Base-by-base conservation (phyloP, 2,797 vertebrate genomes). In the Malurus leucopterus region DNA sequence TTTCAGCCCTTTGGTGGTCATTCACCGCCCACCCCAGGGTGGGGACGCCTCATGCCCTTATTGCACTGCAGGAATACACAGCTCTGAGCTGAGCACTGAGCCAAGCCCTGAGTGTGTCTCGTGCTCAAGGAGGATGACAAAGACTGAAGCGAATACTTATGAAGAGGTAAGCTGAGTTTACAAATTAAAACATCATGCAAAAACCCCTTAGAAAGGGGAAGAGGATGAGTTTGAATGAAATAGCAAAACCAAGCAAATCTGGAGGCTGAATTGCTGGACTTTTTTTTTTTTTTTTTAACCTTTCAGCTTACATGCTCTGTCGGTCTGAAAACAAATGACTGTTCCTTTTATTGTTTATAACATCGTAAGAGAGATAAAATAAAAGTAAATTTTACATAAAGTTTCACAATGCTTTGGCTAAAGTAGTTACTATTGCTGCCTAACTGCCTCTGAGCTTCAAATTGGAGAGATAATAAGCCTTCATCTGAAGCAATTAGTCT, bases 401-500 rank as follows among this genome's bases (percentile, higher is more conserved):
- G 47, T 54, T 54, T 57, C 61, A 53, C 29, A 70, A 20, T 69
- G 24, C 30, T 34, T 4, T 65, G 59, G 55, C 23, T 44, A 30
- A 68, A 90, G 82, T 63, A 41, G 40, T 58, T 94, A 65, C 13
- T 84, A 59, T 73, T 78, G 57, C 83, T 71, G 61, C 55, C 59
- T 65, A 68, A 62, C 64, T 83, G 74, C 91, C 55, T 46, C 86
- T 46, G 29, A 64, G 79, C 58, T 81, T 69, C 80, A 78, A 89
- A 75, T 34, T 58, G 76, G 72, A 70, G 72, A 38, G 59, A 72
- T 71, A 74, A 89, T 87, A 87, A 79, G 59, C 84, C 71, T 76
- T 82, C 85, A n/a, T 69, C 87, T 64, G 71, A 69, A 82, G 86
- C 79, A 78, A 82, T 83, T 89, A 93, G 94, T 86, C 81, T 93